Base-by-base conservation (phyloP, 2,888 invertebrate genomes). In the Elysia crispata region DNA sequence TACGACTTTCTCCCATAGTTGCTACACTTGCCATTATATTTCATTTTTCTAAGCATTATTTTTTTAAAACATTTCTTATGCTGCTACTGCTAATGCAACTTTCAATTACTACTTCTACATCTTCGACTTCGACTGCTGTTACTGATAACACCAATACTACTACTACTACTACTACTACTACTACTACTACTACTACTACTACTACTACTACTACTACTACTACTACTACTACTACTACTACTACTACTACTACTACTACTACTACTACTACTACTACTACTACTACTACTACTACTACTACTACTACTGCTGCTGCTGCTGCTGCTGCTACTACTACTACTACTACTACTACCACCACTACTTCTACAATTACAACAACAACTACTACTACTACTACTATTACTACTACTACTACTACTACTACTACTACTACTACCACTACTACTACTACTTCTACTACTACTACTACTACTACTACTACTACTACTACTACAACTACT, bases 141-240 rank as follows among this genome's bases (percentile, higher is more conserved):
- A n/a, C n/a, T n/a, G n/a, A n/a, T n/a, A n/a, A n/a, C n/a, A n/a
- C n/a, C n/a, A n/a, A n/a, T n/a, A n/a, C n/a, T n/a, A n/a, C n/a
- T n/a, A n/a, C n/a, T n/a, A n/a, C n/a, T n/a, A n/a, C n/a, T n/a
- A n/a, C n/a, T n/a, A n/a, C n/a, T n/a, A n/a, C n/a, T n/a, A n/a
- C n/a, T 54, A 54, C 54, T 54, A 54, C 54, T 54, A 54, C 54
- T 54, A 54, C 54, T 54, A 54, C 54, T 54, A 54, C 54, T 54
- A 54, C 54, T 54, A 54, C n/a, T n/a, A n/a, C n/a, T n/a, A n/a
- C n/a, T n/a, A n/a, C 54, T 54, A 54, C 54, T 54, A 54, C 54
- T 54, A 54, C 54, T 54, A 54, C 54, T 54, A 54, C 54, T 54
- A 54, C 54, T 54, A 54, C 54, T 54, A 54, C 54, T 54, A 54